phyloP scores from a whole-genome alignment of 2,888 invertebrate genomes.

The Onthophagus sagittarius region DNA sequence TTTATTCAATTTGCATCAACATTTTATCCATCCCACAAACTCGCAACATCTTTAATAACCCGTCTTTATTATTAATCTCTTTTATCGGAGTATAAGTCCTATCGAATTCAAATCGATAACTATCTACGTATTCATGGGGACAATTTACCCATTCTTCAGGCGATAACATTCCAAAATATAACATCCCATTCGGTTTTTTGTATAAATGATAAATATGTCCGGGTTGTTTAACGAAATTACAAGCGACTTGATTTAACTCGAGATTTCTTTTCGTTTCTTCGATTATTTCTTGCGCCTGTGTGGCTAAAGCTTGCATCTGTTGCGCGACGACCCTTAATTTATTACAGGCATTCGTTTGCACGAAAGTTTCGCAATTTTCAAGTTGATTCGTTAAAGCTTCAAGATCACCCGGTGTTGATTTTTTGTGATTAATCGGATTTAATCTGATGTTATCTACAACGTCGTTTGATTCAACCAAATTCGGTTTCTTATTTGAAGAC shows the following conservation, averaged over 20 bases:
- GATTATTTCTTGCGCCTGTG: slow-evolving; percentile 59
- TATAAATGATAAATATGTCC: slow-evolving; percentile 72
- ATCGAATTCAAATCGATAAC: slow-evolving; percentile 66
- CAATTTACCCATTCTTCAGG: slow-evolving; percentile 70
- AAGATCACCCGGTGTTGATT: slow-evolving; percentile 18
- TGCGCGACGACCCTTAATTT: slow-evolving; percentile 67
- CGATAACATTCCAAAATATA: slow-evolving; percentile 71
- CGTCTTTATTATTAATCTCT: slow-evolving; percentile 40
- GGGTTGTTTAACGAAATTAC: slow-evolving; percentile 70
- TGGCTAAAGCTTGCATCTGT: slow-evolving; percentile 62
- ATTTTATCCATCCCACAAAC: background rate
- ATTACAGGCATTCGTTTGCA: slow-evolving; percentile 58
- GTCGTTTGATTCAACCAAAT: slow-evolving; percentile 17
- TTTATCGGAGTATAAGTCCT: slow-evolving; percentile 65
- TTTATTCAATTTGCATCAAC: background rate
- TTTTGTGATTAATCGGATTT: slow-evolving; percentile 12
- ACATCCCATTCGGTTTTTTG: slow-evolving; percentile 59
- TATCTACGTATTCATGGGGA: slow-evolving; percentile 61
- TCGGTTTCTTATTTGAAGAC: slow-evolving; percentile 15
- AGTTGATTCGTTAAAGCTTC: slow-evolving; percentile 28
- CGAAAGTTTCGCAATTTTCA: slow-evolving; percentile 37
- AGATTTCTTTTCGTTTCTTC: slow-evolving; percentile 57
- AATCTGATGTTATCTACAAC: slow-evolving; percentile 7
- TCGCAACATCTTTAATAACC: slow-evolving; percentile 24
- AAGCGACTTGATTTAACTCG: slow-evolving; percentile 64